Base-by-base conservation (phyloP, 2,113 vertebrate species). In the Lampris megalopsis region DNA sequence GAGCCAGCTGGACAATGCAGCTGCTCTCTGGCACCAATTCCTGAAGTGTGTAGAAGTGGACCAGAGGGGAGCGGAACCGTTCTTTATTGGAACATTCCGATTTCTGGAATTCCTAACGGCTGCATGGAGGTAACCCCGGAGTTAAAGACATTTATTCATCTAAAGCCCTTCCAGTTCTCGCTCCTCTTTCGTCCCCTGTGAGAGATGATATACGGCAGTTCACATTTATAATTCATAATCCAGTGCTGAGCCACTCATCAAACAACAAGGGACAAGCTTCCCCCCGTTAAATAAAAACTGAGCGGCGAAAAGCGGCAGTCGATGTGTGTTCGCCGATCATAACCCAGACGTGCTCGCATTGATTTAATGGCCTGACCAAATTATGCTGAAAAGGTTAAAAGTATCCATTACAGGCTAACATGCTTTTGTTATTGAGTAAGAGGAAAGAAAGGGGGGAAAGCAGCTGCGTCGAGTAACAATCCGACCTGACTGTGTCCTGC, bases 321-420 rank as follows among this genome's bases (percentile, higher is more conserved):
- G 36, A 71, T 77, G 60, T 47, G 79, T 47, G 79, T 88, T 71
- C 79, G 41, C 61, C 68, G 53, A 90, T 89, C 83, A 89, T 86
- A 90, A 87, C 68, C 52, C 67, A 67, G 61, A 82, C 73, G 75
- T 49, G 67, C 73, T 66, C 60, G 69, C 70, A 90, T 91, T 88
- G 89, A 91, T 91, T 91, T 86, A 84, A 91, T 79, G 67, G 74
- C 73, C 75, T 84, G 82, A 92, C 91, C 83, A 83, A 92, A 91
- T 92, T 91, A 91, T 89, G 82, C 84, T 80, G 80, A 82, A 89
- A 91, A 91, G 89, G 90, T 89, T 92, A 89, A 90, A 92, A 88
- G 86, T 91, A 88, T 92, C 85, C 80, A 88, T 92, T 91, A 91
- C 83, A 0, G 50, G 36, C 83, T 91, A 90, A 92, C 90, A 90